Evolutionary conservation across 2,113 vertebrate genomes (phyloP).

Genomic region (Caretta caretta): DNA sequence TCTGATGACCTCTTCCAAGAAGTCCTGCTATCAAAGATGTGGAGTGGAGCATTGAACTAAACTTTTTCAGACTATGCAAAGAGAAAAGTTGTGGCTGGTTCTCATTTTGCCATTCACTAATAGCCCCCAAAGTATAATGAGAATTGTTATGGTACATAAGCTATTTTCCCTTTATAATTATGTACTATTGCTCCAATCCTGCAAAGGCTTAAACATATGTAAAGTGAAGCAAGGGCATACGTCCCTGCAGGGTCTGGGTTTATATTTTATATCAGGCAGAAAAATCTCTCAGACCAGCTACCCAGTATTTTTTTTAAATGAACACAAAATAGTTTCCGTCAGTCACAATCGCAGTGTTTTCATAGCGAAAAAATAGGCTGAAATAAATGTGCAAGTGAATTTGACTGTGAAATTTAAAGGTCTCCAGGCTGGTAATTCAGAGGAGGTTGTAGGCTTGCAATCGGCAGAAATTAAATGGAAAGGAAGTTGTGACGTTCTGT

Average conservation of each 20-base stretch:
- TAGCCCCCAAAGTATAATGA: background rate
- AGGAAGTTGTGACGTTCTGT: constrained; percentile 49
- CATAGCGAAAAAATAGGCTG: background rate
- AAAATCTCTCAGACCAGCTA: background rate
- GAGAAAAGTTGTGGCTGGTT: background rate
- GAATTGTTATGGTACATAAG: background rate
- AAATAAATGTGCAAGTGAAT: background rate
- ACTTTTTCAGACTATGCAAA: background rate
- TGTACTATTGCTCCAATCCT: background rate
- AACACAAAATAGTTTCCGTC: background rate
- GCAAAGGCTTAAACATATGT: background rate
- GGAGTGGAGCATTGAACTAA: background rate
- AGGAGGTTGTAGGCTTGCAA: background rate
- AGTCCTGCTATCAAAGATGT: background rate
- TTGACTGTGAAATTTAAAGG: background rate
- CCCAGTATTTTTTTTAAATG: background rate
- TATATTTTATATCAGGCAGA: background rate
- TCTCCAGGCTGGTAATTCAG: constrained; percentile 42
- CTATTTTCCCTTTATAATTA: background rate
- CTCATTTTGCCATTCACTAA: background rate
- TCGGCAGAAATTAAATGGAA: constrained; percentile 51
- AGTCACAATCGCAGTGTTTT: background rate
- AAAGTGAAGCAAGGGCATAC: background rate
- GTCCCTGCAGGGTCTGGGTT: fast-evolving
- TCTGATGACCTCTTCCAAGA: background rate